Evolutionary conservation across 64 coral and sea anemone genomes (phyloP), one percentile per base, ranked within the genome.

Genomic region (Platygyra sinensis): DNA sequence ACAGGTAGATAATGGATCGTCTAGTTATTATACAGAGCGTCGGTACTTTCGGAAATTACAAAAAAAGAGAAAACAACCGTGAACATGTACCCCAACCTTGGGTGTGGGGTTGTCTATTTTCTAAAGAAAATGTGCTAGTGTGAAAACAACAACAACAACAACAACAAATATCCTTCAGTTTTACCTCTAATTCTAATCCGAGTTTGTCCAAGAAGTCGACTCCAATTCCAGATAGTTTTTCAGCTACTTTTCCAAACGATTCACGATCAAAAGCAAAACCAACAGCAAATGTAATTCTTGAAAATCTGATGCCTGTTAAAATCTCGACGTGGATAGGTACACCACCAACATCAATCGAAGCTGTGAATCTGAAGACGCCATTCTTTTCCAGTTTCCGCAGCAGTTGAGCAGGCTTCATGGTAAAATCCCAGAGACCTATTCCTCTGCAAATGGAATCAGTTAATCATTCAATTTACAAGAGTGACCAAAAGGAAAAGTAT

Each of bases 241-340:
- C 85, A 3, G 97, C 76, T 10, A 99, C 42, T 82, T 91, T 91
- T 9, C 97, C 97, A 79, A 86, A 99, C 0, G 97, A 99, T 78
- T 93, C 97, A 30, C 97, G 78, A 42, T 99, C 97, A 78, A 99
- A 99, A 0, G 91, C 72, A 65, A 96, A 99, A 3, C 97, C 97
- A 19, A 99, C 91, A 24, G 97, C 97, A 25, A 99, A 90, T 8
- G 78, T 87, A 19, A 65, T 20, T 59, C 71, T 24, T 27, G 25
- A 72, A 80, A 93, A 90, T 20, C 87, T 91, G 0, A 64, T 25
- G 8, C 88, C 83, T 16, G 59, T 12, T 11, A 99, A 80, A 20
- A 94, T 85, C 30, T 99, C 97, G 22, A 96, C 94, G 63, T 99
- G 97, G 46, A 99, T 73, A 8, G 97, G 97, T 13, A 99, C 94